Evolutionary conservation across 2,113 vertebrate genomes (phyloP), one percentile per base, ranked within the genome.

Genomic region (Rattus norvegicus): DNA sequence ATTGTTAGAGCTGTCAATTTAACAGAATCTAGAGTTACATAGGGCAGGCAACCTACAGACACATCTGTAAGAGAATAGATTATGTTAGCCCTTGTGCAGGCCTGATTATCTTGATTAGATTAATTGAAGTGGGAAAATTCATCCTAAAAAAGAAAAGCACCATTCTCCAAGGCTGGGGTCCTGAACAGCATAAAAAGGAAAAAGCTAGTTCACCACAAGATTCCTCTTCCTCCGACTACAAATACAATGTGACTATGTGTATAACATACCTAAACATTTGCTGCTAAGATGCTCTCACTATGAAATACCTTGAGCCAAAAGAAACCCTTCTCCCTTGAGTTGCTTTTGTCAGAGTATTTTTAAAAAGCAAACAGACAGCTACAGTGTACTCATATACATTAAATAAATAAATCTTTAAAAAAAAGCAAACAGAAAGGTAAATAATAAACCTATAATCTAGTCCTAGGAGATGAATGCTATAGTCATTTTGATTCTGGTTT

Each of bases 401-500:
- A n/a, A n/a, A n/a, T n/a, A n/a, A n/a, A n/a, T n/a, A n/a, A n/a
- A n/a, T n/a, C n/a, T n/a, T n/a, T n/a, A n/a, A n/a, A n/a, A 67
- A 39, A 69, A 30, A 86, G 10, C 63, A 49, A 69, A 86, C 16
- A 26, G 17, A 22, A 49, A 86, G 12, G 43, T 69, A 86, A 49
- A 26, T 22, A 69, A 22, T 20, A 49, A 86, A 20, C 5, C 5
- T 28, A 47, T 81, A 87, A 36, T 36, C 43, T 79, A 61, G 14
- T 20, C n/a, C 17, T 12, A 91, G 2, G 4, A 20, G 2, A 81
- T 47, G 76, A 76, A 93, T 89, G 14, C 9, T 93, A 43, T 47
- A 59, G 30, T 91, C 43, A 49, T 94, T 89, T 91, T 65, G 79
- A 75, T 93, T 93, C 10, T 63, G 30, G 91, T 91, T 94, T 88